Base-by-base conservation (phyloP, 2,888 invertebrate species). In the Pristionchus entomophagus region DNA sequence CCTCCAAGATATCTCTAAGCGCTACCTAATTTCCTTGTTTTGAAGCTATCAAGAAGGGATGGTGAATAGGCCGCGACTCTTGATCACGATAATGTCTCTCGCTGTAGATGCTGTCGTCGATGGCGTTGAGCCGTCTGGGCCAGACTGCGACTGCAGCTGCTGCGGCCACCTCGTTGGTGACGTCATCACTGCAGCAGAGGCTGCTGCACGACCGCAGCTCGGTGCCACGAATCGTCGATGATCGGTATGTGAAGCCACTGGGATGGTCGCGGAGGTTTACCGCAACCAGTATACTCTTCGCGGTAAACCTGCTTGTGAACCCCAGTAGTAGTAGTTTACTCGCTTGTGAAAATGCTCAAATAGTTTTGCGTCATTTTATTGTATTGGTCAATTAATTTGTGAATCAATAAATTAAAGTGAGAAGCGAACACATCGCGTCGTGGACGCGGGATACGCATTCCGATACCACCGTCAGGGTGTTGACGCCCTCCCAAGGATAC, bases 381-480 rank as follows among this genome's bases (percentile, higher is more conserved):
- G n/a, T n/a, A n/a, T n/a, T n/a, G n/a, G n/a, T n/a, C n/a, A n/a
- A n/a, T n/a, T n/a, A n/a, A n/a, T n/a, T n/a, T n/a, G n/a, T n/a
- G n/a, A 62, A 69, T 10, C 38, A 0, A 26, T 3, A n/a, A n/a
- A n/a, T 80, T 49, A 32, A 19, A 80, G 86, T n/a, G 86, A 80
- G 80, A 80, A 80, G 86, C 80, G 78, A 1, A 80, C 83, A 32
- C 87, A 87, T 29, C 73, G 77, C 0, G 73, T 87, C 10, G 85
- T 86, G 8, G 91, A 91, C 87, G 86, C 88, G 65, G 93, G 93
- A n/a, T 93, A 93, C 87, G 87, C 87, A 19, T 92, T 89, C 86
- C 91, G 93, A 32, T 93, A 93, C 86, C 93, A 93, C 80, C 92
- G 91, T 56, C 88, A 90, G 59, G 92, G 92, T 6, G 88, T 92